Evolutionary conservation across 2,113 vertebrate species (phyloP).

Genomic region (Poecilia latipinna): DNA sequence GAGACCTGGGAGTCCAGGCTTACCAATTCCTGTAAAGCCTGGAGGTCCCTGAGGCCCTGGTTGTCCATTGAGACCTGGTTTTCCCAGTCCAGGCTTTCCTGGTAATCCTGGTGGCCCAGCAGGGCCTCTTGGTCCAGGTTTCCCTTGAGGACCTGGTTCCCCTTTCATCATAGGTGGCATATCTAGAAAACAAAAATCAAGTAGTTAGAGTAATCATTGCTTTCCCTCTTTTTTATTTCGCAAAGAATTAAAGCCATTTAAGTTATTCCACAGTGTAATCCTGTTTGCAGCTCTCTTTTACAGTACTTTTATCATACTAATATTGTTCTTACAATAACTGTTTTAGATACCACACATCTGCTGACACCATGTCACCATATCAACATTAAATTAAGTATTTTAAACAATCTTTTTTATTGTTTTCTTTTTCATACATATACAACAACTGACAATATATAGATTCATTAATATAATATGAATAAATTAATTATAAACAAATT

Average conservation of each 20-base stretch:
- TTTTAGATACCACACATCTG: neutral
- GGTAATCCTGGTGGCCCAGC: slow-evolving; percentile 88
- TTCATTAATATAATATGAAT: neutral
- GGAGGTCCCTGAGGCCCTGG: slow-evolving; percentile 89
- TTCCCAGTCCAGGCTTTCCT: slow-evolving; percentile 93
- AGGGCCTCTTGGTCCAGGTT: slow-evolving; percentile 91
- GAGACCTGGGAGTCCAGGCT: slow-evolving; percentile 91
- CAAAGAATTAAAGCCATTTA: neutral
- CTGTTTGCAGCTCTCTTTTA: neutral
- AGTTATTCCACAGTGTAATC: neutral
- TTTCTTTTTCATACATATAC: neutral
- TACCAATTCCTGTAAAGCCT: slow-evolving; percentile 92
- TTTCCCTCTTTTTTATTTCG: too few relatives aligned
- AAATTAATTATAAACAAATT: neutral
- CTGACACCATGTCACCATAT: neutral
- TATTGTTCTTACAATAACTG: neutral
- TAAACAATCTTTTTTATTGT: too few relatives aligned
- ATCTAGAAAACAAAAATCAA: slow-evolving; percentile 79
- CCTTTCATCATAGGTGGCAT: slow-evolving; percentile 92
- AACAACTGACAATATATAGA: neutral
- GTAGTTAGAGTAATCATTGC: neutral
- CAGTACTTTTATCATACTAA: too few relatives aligned
- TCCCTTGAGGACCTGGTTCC: slow-evolving; percentile 92
- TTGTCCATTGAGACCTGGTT: slow-evolving; percentile 92
- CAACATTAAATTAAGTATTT: neutral